Percentiles rank a stretch among this genome's conserved stretches.
phyloP scores from a whole-genome alignment of 2,888 invertebrate genomes.

The Agonopterix alstromeriana region DNA sequence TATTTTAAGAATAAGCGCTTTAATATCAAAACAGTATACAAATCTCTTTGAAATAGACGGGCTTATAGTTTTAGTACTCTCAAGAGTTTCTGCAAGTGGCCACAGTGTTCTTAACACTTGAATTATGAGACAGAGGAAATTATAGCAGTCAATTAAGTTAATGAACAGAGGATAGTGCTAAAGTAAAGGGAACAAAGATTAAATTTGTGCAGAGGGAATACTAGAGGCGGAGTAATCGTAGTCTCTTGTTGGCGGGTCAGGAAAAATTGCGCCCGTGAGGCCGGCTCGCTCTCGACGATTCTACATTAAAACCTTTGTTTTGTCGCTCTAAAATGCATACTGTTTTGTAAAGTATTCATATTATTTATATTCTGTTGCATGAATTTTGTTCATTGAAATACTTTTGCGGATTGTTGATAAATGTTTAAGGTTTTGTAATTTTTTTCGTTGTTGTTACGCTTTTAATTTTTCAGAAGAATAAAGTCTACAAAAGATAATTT shows the following conservation, averaged over 20 bases:
- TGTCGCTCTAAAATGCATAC: conserved; percentile 16
- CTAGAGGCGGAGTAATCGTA: conserved; percentile 25
- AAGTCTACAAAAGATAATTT: too few relatives aligned
- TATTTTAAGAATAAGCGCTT: too few relatives aligned
- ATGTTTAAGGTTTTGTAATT: too few relatives aligned
- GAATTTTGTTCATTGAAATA: too few relatives aligned
- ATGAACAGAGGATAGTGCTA: conserved; percentile 19
- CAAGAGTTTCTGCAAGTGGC: too few relatives aligned
- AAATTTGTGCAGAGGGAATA: conserved; percentile 30
- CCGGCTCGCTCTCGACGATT: conserved; percentile 17
- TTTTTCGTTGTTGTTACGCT: too few relatives aligned
- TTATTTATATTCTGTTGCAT: not conserved
- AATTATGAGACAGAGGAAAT: conserved; percentile 7
- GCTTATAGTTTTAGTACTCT: too few relatives aligned
- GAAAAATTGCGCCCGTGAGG: conserved; percentile 29
- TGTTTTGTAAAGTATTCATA: not conserved
- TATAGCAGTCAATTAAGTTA: conserved; percentile 20
- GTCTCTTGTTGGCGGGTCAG: conserved; percentile 21
- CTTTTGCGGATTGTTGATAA: too few relatives aligned
- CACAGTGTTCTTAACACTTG: not conserved
- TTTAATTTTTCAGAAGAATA: too few relatives aligned
- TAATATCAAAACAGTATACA: too few relatives aligned
- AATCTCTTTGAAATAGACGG: conserved; percentile 2
- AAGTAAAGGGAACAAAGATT: conserved; percentile 25
- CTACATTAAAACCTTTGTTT: conserved; percentile 28